Percentiles rank a stretch among this genome's conserved stretches.
Evolutionary conservation across 92 coral and sea anemone species (phyloP).

Genomic region (Palythoa heliodiscus): DNA sequence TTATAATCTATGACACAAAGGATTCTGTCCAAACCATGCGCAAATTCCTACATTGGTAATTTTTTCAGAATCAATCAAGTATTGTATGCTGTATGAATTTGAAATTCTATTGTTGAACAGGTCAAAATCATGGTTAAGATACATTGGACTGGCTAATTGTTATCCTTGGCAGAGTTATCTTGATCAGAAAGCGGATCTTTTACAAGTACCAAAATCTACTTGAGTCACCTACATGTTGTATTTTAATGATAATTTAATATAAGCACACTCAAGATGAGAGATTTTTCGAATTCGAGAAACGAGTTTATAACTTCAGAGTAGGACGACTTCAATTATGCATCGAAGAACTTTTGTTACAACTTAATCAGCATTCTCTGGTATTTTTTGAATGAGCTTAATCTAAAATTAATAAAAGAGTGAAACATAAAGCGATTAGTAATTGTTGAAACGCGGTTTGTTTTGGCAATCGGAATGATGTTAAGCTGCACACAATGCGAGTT

Average conservation of each 20-base stretch:
- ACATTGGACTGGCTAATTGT: not conserved
- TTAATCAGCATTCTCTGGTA: not conserved
- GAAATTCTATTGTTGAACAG: not conserved
- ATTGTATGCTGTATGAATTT: not conserved
- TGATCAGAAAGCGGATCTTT: not conserved
- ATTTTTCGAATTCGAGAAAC: not conserved
- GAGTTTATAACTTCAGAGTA: not conserved
- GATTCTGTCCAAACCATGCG: not conserved
- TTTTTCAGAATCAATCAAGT: not conserved
- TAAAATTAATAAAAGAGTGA: not conserved
- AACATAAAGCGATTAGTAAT: conserved; percentile 2
- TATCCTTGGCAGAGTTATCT: conserved; percentile 5
- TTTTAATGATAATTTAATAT: not conserved
- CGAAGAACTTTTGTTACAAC: not conserved
- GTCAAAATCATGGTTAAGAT: not conserved
- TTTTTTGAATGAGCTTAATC: not conserved
- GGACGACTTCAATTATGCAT: not conserved
- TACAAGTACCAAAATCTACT: conserved; percentile 13
- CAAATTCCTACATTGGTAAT: not conserved
- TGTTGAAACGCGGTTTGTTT: not conserved
- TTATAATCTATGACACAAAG: not conserved
- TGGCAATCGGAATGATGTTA: too few relatives aligned
- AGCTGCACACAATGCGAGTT: not conserved
- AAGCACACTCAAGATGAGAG: not conserved
- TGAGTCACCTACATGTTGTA: not conserved